Evolutionary conservation across 2,888 invertebrate species (phyloP).

Genomic region (Nemurella pictetii): DNA sequence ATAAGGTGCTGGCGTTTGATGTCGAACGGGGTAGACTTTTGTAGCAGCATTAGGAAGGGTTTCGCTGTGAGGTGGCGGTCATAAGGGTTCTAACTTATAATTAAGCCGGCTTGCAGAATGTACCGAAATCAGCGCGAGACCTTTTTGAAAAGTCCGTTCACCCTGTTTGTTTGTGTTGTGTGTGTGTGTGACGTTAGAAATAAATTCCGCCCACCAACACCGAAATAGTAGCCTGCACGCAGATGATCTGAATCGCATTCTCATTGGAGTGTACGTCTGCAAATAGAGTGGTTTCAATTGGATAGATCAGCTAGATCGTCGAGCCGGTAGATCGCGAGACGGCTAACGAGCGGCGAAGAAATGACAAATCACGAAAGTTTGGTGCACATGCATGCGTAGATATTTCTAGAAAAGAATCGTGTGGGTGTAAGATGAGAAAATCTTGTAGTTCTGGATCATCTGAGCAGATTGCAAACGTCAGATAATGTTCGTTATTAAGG

Average conservation of each 20-base stretch:
- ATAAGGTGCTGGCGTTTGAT: no score
- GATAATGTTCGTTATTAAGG: neutral
- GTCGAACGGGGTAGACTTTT: no score
- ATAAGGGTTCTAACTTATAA: no score
- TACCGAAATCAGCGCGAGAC: neutral
- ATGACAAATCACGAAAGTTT: neutral
- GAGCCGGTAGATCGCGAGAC: neutral
- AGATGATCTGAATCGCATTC: neutral
- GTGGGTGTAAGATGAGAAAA: neutral
- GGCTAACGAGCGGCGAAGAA: neutral
- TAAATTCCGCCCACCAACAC: constrained; percentile 15
- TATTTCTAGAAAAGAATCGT: neutral
- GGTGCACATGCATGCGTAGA: no score
- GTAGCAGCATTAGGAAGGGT: no score
- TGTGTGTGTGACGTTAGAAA: neutral
- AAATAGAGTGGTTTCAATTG: neutral
- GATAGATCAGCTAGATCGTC: neutral
- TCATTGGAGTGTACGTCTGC: neutral
- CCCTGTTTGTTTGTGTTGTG: neutral
- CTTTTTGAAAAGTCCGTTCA: constrained; percentile 13
- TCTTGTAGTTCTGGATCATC: no score
- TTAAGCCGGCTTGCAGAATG: no score
- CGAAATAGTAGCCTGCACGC: neutral
- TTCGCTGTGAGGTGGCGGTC: no score
- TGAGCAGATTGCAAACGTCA: neutral